Evolutionary conservation across 2,888 invertebrate genomes (phyloP).

Genomic region (Zhengitettix transpicula): DNA sequence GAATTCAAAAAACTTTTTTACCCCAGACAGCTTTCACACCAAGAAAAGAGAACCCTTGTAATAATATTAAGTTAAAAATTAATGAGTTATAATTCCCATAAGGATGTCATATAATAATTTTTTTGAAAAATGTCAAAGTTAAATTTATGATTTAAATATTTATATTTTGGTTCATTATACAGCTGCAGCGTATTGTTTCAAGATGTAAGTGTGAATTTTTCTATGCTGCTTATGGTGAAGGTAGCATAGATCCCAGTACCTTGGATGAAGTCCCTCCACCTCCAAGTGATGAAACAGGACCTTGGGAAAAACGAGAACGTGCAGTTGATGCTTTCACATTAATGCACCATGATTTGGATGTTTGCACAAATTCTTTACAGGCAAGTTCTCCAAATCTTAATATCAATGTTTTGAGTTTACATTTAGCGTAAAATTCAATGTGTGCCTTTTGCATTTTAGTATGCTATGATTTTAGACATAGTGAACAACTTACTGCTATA

Average conservation of each 20-base stretch:
- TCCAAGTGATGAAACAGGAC: slow-evolving; percentile 48
- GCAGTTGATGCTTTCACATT: slow-evolving; percentile 94
- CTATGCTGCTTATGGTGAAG: slow-evolving; percentile 86
- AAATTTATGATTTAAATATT: too few relatives aligned
- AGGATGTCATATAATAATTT: too few relatives aligned
- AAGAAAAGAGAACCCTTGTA: too few relatives aligned
- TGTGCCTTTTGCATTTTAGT: slow-evolving; percentile 32
- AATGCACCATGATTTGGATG: slow-evolving; percentile 95
- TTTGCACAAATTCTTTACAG: slow-evolving; percentile 87
- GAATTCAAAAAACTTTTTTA: too few relatives aligned
- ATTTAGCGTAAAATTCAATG: not conserved
- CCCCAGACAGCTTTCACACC: too few relatives aligned
- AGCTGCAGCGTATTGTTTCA: slow-evolving; percentile 92
- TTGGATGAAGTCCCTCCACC: slow-evolving; percentile 51
- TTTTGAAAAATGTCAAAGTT: too few relatives aligned
- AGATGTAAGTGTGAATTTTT: slow-evolving; percentile 97
- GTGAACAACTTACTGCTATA: slow-evolving; percentile 93
- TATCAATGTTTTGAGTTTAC: too few relatives aligned
- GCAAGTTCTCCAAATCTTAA: slow-evolving; percentile 23
- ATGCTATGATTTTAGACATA: slow-evolving; percentile 92
- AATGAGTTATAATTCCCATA: too few relatives aligned
- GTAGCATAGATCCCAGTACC: slow-evolving; percentile 44
- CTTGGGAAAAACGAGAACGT: slow-evolving; percentile 67
- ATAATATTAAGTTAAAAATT: too few relatives aligned
- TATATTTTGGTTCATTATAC: slow-evolving; percentile 16